Base-by-base conservation (phyloP, 2,888 invertebrate species). In the Drosophila melanosoma region DNA sequence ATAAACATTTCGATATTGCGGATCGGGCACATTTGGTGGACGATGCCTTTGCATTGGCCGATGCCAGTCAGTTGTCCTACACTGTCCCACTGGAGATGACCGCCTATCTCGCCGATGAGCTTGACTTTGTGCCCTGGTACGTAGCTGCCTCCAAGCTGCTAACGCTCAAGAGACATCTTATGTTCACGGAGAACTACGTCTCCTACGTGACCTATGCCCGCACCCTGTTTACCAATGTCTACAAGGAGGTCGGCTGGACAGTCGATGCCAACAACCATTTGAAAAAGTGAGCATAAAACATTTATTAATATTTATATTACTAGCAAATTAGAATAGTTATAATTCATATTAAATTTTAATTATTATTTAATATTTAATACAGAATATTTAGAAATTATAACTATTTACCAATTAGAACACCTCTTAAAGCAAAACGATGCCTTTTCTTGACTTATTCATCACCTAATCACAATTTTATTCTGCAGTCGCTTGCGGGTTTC, bases 41-140 rank as follows among this genome's bases (percentile, higher is more conserved):
- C 86, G 98, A 98, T 88, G 95, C 95, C 0, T 98, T 98, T 91
- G 95, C 96, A 35, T 91, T 98, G 60, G 97, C 98, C 0, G 95
- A 95, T 73, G 95, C 97, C 0, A 94, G 94, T 0, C 93, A 94
- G 63, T 89, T 97, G 5, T 93, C 94, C 1, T 98, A 97, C 90
- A 92, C 93, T 0, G 89, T 95, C 8, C 95, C 97, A 0, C 92
- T 98, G 71, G 94, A 96, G 53, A 94, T 98, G 82, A 95, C 95
- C 0, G 93, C 94, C 2, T 97, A 97, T 89, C 93, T 98, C 51
- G 87, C 90, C 0, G 91, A 93, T 1, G 98, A 98, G 91, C 36
- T 36, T 36, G 15, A 15, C 52, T 96, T 95, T 84, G 95, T 96
- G 1, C 97, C 97, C 0, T 98, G 98, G 98, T 93, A 93, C 35